Percentiles rank a stretch among this genome's conserved stretches.
Conservation (phyloP, 2,888 invertebrate genomes). For the Synergus itoensis region DNA sequence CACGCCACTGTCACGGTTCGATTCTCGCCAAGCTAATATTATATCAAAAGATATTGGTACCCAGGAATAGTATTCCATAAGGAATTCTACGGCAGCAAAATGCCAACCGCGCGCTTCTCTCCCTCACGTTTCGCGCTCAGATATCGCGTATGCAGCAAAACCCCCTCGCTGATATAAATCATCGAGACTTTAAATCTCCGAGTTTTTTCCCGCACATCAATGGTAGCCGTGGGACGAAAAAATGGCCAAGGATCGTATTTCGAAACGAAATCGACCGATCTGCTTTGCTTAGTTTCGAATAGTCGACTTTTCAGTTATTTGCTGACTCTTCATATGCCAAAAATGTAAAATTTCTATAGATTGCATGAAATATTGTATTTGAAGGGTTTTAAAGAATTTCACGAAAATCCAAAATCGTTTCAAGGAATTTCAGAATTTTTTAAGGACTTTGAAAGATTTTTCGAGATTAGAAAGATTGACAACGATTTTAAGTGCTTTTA, state of each 20-base stretch:
- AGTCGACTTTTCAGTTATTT: not conserved
- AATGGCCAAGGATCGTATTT: slow-evolving; percentile 7
- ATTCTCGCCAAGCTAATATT: slow-evolving; percentile 42
- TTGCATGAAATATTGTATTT: no score
- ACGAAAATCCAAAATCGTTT: no score
- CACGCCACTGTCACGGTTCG: slow-evolving; percentile 42
- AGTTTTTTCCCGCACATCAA: slow-evolving; percentile 6
- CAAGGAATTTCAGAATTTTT: no score
- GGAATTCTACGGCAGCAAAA: slow-evolving; percentile 40
- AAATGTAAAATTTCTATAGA: no score
- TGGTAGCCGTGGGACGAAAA: slow-evolving; percentile 32
- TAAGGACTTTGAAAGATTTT: no score
- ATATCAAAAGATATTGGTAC: slow-evolving; percentile 42
- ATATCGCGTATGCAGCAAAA: slow-evolving; percentile 36
- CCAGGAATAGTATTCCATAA: slow-evolving; percentile 14
- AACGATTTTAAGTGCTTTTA: no score
- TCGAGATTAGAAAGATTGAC: no score
- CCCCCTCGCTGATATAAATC: slow-evolving; percentile 26
- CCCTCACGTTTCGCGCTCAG: slow-evolving; percentile 21
- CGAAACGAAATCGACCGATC: slow-evolving; percentile 11
- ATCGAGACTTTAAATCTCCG: slow-evolving; percentile 10
- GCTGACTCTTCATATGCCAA: no score
- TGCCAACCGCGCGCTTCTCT: slow-evolving; percentile 31
- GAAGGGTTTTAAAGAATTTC: no score
- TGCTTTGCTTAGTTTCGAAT: not conserved